Conservation (phyloP, 2,888 invertebrate species). For the Selenia dentaria region DNA sequence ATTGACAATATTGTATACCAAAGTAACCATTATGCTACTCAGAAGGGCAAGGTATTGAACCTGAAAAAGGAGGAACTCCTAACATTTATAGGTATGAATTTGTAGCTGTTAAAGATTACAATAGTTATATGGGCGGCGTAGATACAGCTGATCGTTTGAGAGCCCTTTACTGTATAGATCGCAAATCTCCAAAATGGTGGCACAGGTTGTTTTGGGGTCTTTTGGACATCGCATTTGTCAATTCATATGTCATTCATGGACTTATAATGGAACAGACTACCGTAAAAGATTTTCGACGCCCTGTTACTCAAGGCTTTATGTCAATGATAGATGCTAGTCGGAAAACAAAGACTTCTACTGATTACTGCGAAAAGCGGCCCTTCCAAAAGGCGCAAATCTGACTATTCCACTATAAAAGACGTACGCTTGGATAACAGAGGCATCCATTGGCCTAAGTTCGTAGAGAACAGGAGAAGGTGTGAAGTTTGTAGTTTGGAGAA, state of each 20-base stretch:
- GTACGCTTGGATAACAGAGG: constrained; percentile 36
- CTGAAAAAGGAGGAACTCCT: background rate
- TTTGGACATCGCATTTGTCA: too few species aligned
- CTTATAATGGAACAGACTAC: too few species aligned
- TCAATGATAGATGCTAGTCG: constrained; percentile 34
- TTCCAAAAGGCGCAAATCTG: constrained; percentile 36
- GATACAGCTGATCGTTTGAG: too few species aligned
- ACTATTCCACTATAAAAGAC: constrained; percentile 35
- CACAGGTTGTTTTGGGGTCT: too few species aligned
- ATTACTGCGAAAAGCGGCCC: constrained; percentile 12
- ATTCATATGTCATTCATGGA: too few species aligned
- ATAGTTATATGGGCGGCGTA: too few species aligned
- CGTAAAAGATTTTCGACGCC: constrained; percentile 28
- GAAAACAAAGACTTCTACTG: too few species aligned
- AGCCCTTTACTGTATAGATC: too few species aligned
- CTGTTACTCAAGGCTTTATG: constrained; percentile 31
- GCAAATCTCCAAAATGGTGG: too few species aligned
- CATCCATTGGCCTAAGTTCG: constrained; percentile 38
- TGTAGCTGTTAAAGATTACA: too few species aligned
- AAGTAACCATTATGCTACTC: background rate
- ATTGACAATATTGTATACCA: background rate
- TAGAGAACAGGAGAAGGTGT: constrained; percentile 35
- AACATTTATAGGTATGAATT: background rate
- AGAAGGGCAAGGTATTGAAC: background rate
- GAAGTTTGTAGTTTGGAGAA: constrained; percentile 38